These are phyloP conservation scores for Xylota sylvarum DNA, from an alignment of 2,888 invertebrate genomes.

Conservation along the genomic window DNA sequence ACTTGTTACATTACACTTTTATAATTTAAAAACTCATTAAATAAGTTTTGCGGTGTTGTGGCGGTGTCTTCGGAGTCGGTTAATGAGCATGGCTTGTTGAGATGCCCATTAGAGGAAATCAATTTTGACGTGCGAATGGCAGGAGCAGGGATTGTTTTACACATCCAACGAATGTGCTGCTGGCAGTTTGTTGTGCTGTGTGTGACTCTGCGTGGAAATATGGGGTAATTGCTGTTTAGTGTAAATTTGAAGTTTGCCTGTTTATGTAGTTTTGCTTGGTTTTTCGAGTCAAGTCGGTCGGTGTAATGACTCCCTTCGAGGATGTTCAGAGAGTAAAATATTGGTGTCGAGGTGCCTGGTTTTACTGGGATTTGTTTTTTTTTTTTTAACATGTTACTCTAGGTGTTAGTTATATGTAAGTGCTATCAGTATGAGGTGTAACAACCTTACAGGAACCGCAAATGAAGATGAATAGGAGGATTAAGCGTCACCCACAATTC, in stretches of 20 bases:
- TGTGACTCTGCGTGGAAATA: background rate
- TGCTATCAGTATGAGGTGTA: too few relatives aligned
- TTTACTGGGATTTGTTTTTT: too few relatives aligned
- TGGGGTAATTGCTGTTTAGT: conserved; percentile 21
- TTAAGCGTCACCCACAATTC: too few relatives aligned
- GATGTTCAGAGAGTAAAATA: too few relatives aligned
- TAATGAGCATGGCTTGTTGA: conserved; percentile 63
- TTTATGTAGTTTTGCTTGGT: background rate
- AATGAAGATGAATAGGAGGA: too few relatives aligned
- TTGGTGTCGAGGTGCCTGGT: too few relatives aligned
- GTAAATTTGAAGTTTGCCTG: background rate
- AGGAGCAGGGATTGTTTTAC: conserved; percentile 40
- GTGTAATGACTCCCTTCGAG: background rate
- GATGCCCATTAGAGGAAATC: conserved; percentile 64
- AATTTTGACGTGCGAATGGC: conserved; percentile 62
- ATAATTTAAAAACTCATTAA: conserved; percentile 65
- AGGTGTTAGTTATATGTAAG: too few relatives aligned
- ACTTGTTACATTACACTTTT: conserved; percentile 50
- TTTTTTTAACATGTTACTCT: too few relatives aligned
- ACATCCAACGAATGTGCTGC: conserved; percentile 22
- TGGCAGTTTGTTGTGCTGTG: background rate
- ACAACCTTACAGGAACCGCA: too few relatives aligned
- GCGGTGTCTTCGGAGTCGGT: conserved; percentile 13
- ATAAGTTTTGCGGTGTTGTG: conserved; percentile 38
- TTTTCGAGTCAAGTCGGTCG: background rate